Conservation (phyloP, 2,888 invertebrate genomes). For the Callosobruchus maculatus region DNA sequence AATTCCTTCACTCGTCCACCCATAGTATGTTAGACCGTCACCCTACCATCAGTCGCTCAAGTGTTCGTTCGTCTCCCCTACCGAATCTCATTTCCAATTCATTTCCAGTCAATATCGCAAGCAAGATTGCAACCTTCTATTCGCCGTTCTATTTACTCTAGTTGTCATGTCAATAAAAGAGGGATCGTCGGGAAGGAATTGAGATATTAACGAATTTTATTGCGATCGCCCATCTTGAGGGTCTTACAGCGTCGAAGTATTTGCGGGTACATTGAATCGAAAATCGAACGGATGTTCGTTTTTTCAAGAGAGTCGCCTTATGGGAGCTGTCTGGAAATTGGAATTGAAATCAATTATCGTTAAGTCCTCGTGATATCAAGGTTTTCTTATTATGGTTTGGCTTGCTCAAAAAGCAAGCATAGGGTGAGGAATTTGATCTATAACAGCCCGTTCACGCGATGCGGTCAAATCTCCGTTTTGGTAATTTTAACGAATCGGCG, state of each 20-base stretch:
- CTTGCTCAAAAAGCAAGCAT: too few relatives aligned
- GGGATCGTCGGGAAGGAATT: not conserved
- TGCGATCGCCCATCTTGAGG: not conserved
- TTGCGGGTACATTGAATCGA: not conserved
- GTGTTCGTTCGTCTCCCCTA: not conserved
- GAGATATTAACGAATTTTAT: not conserved
- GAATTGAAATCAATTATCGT: too few relatives aligned
- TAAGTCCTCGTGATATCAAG: too few relatives aligned
- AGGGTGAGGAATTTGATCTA: too few relatives aligned
- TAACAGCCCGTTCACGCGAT: too few relatives aligned
- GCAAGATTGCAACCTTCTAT: not conserved
- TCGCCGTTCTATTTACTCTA: not conserved
- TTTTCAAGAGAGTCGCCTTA: not conserved
- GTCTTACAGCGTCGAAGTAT: not conserved
- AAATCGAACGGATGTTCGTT: not conserved
- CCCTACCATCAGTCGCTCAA: not conserved
- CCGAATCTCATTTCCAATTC: not conserved
- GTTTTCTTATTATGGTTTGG: too few relatives aligned
- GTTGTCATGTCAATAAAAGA: not conserved
- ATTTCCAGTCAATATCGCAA: not conserved
- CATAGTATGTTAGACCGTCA: not conserved
- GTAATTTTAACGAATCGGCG: too few relatives aligned
- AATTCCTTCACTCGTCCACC: not conserved
- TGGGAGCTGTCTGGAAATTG: not conserved
- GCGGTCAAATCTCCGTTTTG: too few relatives aligned